These are phyloP conservation scores for Philotrypesis tridentata DNA, from an alignment of 1,140 invertebrate species.

Conservation along the genomic window DNA sequence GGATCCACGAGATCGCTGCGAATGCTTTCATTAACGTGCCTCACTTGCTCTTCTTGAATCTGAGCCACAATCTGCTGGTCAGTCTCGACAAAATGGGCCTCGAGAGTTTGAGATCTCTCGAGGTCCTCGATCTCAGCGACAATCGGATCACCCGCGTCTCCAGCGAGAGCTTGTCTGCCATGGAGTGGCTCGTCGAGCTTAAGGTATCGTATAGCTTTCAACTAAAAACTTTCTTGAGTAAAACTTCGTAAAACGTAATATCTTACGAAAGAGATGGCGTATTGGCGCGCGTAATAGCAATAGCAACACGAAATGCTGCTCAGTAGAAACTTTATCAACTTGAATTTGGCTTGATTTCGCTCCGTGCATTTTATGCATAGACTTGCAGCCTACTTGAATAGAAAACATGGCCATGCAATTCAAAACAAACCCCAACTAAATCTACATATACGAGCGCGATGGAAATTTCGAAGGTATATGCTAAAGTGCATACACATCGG, in stretches of 20 bases:
- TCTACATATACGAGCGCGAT: no score
- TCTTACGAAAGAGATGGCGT: not conserved
- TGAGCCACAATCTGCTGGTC: slow-evolving; percentile 85
- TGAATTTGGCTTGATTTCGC: no score
- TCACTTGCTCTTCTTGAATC: slow-evolving; percentile 85
- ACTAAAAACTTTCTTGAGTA: not conserved
- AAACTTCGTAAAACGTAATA: no score
- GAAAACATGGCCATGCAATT: not conserved
- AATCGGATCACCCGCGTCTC: slow-evolving; percentile 84
- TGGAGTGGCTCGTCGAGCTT: slow-evolving; percentile 90
- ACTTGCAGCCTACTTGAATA: not conserved
- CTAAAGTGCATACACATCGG: not conserved
- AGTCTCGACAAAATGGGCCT: slow-evolving; percentile 83
- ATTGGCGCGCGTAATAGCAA: no score
- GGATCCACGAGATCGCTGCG: slow-evolving; percentile 79
- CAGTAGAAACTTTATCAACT: no score
- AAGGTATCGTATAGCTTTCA: slow-evolving; percentile 72
- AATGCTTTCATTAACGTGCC: slow-evolving; percentile 86
- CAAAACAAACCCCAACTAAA: not conserved
- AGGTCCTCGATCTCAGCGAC: slow-evolving; percentile 85
- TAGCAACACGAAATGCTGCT: no score
- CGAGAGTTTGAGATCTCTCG: slow-evolving; percentile 82
- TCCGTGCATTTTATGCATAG: no score
- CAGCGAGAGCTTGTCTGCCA: slow-evolving; percentile 76
- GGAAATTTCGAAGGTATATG: no score